phyloP scores from a whole-genome alignment of 1,140 invertebrate species.

The Chelonus insularis region DNA sequence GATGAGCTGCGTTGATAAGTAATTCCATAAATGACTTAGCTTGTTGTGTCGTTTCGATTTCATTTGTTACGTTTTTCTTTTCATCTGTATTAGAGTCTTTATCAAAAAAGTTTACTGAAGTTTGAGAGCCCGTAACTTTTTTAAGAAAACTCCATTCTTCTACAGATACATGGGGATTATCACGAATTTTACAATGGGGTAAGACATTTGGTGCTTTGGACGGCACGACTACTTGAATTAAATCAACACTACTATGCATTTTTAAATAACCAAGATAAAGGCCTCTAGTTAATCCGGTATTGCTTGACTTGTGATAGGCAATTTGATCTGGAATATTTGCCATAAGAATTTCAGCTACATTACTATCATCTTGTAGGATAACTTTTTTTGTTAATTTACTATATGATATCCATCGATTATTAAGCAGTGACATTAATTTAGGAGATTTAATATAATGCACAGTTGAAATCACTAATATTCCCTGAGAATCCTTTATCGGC shows the following conservation, averaged over 20 bases:
- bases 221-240: constrained; percentile 91
- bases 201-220: constrained; percentile 89
- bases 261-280: constrained; percentile 95
- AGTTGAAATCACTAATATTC: constrained; percentile 87
- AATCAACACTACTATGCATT: constrained; percentile 91
- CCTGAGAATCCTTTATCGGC: constrained; percentile 82
- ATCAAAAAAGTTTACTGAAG: too few relatives aligned
- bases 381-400: constrained; percentile 71
- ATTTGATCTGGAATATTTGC: constrained; percentile 88
- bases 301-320: constrained; percentile 86
- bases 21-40: constrained; percentile 79
- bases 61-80: constrained; percentile 58
- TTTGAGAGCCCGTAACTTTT: constrained; percentile 55
- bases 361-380: constrained; percentile 71
- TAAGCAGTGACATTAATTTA: constrained; percentile 81
- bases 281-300: constrained; percentile 78
- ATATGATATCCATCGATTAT: constrained; percentile 87
- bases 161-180: constrained; percentile 93
- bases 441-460: constrained; percentile 82
- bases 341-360: constrained; percentile 80
- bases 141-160: constrained; percentile 89
- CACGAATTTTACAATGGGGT: constrained; percentile 88
- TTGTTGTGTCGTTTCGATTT: constrained; percentile 67
- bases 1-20: constrained; percentile 70
- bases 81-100: constrained; percentile 49